Evolutionary conservation across 2,888 invertebrate species (phyloP), one percentile per base, ranked within the genome.

Genomic region (Aplocera efformata): DNA sequence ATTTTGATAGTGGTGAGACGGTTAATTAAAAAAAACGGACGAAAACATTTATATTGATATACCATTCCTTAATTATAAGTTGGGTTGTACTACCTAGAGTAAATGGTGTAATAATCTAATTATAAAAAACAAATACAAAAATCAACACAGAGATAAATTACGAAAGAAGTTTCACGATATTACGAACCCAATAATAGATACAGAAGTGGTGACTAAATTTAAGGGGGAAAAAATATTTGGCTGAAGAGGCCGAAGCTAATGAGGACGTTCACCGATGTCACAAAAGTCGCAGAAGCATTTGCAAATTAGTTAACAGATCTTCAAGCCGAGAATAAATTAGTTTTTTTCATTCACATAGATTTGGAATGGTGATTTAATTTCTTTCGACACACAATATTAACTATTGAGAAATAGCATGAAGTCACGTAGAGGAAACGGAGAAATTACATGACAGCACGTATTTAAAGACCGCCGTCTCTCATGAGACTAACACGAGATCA

Each of bases 191-290:
- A 72, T 72, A 76, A 72, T 77, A 79, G 58, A 46, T 53, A 42
- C 44, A 42, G 47, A 53, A 48, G 42, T 51, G 52, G 57, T 41
- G 70, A 76, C 71, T 62, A 69, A 80, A 80, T 80, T 78, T 79
- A 75, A 73, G 60, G 61, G 59, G 61, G 53, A 54, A 62, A 65
- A 67, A 75, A 57, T 55, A 66, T 71, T 79, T 73, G 72, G 75
- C 73, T 71, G 56, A 60, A 56, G 62, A 66, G 49, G 21, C 30
- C 57, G 57, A 56, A 46, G 57, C 60, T 73, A 79, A 78, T 76
- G 81, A 78, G 83, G 79, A 58, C 80, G 63, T 78, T 79, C 72
- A 79, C 79, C 71, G 69, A 53, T 36, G 35, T 40, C 29, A 30
- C 32, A 30, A 13, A 37, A 40, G 25, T 26, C 25, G 22, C 29